A percentile compares a stretch with the other conserved stretches of the same genome.
phyloP scores from a whole-genome alignment of 2,113 vertebrate species.

The Corythornis cristatus region DNA sequence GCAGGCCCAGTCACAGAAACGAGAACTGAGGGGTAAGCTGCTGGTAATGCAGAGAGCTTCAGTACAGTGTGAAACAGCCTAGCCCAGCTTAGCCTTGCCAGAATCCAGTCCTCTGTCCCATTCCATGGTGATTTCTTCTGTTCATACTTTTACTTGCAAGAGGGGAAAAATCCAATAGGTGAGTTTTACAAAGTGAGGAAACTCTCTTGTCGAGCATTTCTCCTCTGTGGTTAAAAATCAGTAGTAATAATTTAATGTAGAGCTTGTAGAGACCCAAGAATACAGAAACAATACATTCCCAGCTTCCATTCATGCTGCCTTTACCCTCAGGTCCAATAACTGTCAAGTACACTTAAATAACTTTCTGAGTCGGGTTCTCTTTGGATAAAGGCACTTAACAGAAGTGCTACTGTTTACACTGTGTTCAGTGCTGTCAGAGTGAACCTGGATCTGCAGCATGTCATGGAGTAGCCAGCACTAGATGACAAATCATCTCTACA shows the following conservation, averaged over 20 bases:
- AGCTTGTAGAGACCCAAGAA: background rate
- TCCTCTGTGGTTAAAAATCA: background rate
- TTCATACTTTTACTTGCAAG: background rate
- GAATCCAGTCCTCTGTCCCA: background rate
- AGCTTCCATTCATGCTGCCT: background rate
- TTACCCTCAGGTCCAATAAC: background rate
- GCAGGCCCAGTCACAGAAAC: conserved; percentile 83
- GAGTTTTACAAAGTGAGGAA: background rate
- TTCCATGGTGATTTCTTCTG: background rate
- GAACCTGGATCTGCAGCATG: background rate
- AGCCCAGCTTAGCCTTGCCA: background rate
- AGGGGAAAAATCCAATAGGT: background rate
- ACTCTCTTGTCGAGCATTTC: background rate
- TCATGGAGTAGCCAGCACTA: background rate
- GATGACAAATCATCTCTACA: background rate
- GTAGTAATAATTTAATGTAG: background rate
- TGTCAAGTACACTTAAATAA: background rate
- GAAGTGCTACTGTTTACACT: background rate
- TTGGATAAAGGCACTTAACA: background rate
- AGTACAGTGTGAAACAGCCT: background rate
- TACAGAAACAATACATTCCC: background rate
- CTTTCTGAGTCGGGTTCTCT: background rate
- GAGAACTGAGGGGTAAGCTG: conserved; percentile 86
- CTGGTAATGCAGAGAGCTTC: background rate
- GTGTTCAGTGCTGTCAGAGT: background rate